These are phyloP conservation scores for Orcinus orca DNA, from an alignment of 2,113 vertebrate genomes.

Conservation along the genomic window DNA sequence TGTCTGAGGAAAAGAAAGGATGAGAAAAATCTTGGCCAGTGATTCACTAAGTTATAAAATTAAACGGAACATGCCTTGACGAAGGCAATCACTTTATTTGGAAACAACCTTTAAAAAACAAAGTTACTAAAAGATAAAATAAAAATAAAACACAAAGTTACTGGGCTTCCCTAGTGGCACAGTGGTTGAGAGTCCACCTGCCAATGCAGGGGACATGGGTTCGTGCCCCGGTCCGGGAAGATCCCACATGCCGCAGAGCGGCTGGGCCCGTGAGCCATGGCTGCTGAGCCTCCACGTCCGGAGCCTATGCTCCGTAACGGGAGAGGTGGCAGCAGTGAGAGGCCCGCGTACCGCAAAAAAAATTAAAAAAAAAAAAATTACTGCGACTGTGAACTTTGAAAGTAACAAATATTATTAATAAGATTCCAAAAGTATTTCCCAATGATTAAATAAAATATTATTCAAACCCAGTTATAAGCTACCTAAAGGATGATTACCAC, in stretches of 20 bases:
- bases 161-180: neutral
- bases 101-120: neutral
- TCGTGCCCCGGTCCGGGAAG: too few species aligned
- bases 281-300: fast-evolving
- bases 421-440: neutral
- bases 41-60: neutral
- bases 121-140: neutral
- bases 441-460: slow-evolving; percentile 34
- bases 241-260: fast-evolving
- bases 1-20: neutral
- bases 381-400: neutral
- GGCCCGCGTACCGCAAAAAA: fast-evolving
- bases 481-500: neutral
- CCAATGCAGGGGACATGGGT: too few species aligned
- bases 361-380: neutral
- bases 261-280: too few species aligned
- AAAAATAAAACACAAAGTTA: neutral
- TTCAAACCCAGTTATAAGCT: neutral
- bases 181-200: too few species aligned
- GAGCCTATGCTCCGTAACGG: too few species aligned
- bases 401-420: neutral
- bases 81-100: neutral
- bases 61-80: neutral
- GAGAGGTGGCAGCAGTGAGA: fast-evolving
- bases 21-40: slow-evolving; percentile 19